Base-by-base conservation (phyloP, 2,888 invertebrate species). In the Calliphora vomitoria region DNA sequence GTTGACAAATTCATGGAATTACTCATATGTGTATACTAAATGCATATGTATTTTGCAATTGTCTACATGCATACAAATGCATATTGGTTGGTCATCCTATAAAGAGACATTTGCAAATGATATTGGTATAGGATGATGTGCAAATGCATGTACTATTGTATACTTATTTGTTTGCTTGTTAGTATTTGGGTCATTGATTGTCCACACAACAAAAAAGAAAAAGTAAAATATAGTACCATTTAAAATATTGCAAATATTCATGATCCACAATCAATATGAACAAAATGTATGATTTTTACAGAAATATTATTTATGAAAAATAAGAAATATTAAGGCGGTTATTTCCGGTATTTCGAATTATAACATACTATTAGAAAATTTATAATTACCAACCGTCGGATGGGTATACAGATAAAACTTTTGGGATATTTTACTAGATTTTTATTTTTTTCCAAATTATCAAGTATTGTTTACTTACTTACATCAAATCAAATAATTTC, bases 141-240 rank as follows among this genome's bases (percentile, higher is more conserved):
- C 38, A 44, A 38, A 6, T 69, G 58, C 31, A 8, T 35, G 60
- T 50, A 8, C 5, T 4, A 11, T 38, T 5, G 8, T 47, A 13
- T 13, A 44, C 3, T 13, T 44, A 4, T 4, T 13, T 41, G 25
- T 64, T 18, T 66, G 31, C 15, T 41, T 82, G 31, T 74, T 31
- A 35, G 20, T 53, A 72, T 72, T 64, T 83, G 64, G 71, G 83
- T 83, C 78, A 83, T 64, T 64, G 53, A 78, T 72, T 78, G 83
- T 78, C 83, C 78, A 78, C 62, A 83, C 4, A 64, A 71, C 53
- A 47, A 41, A 20, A 47, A 25, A 25, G 2, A 25, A 1, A 25
- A 25, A n/a, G n/a, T n/a, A n/a, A 25, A 25, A 25, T 1, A 25
- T 25, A 25, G 25, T 25, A 60, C 31, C 60, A 60, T 66, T 55